Base-by-base conservation (phyloP, 64 coral and sea anemone genomes). In the Stichodactyla helianthus region DNA sequence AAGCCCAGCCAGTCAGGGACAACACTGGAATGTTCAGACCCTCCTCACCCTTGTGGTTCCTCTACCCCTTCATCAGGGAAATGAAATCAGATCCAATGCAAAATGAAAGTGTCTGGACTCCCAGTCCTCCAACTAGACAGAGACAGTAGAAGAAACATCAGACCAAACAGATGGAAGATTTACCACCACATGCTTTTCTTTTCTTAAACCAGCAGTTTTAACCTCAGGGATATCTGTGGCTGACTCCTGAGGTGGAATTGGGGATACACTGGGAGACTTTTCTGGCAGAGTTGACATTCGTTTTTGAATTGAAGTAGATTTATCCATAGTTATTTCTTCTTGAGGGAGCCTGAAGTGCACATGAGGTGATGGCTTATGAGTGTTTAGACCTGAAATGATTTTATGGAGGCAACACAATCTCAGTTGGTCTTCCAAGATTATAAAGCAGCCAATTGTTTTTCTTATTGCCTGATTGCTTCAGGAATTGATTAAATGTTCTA, bases 61-160 rank as follows among this genome's bases (percentile, higher is more conserved):
- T 44, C 35, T 44, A 44, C 35, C 35, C 35, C 35, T 44, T 44
- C 35, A 44, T 44, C 35, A 44, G 35, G 35, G 35, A 44, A 44
- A 44, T 44, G 35, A 3, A 44, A 44, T 44, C 35, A 44, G 35
- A 44, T 44, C 35, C 35, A 44, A 44, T 2, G 35, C 2, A 44
- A 44, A 44, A 44, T 44, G 55, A 9, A 58, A 58, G 55, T 74
- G 68, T 74, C 0, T 81, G 78, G 51, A 50, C 12, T 53, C 12
- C 50, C 78, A n/a, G 35, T 81, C 51, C 18, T 20, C 11, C 27
- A n/a, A 53, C 78, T 81, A 51, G 19, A 92, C 10, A 27, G 90
- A 92, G 53, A 92, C 51, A 60, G 85, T 92, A 53, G 90, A 92
- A 57, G 90, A 92, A 28, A 92, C 77, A 82, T 92, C 90, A 18